Percentiles rank a stretch among this genome's conserved stretches.
phyloP scores from a whole-genome alignment of 1,140 invertebrate genomes.

The Phthorimaea operculella region DNA sequence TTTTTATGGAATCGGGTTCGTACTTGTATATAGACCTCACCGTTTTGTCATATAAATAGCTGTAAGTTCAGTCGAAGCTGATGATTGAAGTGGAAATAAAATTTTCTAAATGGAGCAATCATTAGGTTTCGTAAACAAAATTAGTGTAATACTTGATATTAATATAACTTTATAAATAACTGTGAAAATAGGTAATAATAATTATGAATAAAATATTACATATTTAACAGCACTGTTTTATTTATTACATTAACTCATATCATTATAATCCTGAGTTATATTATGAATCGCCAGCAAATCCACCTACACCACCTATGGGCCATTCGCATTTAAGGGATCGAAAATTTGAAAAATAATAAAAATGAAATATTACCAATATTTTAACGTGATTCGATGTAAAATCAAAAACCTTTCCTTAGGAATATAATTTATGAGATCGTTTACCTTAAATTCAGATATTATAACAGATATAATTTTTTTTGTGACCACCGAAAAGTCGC shows the following conservation, averaged over 20 bases:
- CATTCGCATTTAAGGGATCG: no score
- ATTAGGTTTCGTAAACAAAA: slow-evolving; percentile 67
- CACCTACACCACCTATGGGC: no score
- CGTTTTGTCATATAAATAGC: slow-evolving; percentile 59
- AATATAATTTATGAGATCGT: no score
- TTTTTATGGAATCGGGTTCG: slow-evolving; percentile 68
- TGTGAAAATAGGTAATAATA: slow-evolving; percentile 69
- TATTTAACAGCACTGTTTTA: slow-evolving; percentile 58
- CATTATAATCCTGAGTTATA: no score
- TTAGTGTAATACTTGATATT: slow-evolving; percentile 69
- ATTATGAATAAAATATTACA: slow-evolving; percentile 70
- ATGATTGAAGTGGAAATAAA: slow-evolving; percentile 66
- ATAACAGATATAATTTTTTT: no score
- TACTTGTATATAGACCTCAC: slow-evolving; percentile 64
- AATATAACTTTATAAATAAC: slow-evolving; percentile 71
- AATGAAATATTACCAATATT: no score
- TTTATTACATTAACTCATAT: slow-evolving; percentile 13
- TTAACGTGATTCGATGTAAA: no score
- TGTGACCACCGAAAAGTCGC: no score
- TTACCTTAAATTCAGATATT: no score
- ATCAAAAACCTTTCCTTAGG: no score
- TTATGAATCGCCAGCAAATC: no score
- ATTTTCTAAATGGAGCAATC: slow-evolving; percentile 69
- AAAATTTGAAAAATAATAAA: no score
- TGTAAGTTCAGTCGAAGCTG: slow-evolving; percentile 57